Percentiles rank a stretch among this genome's conserved stretches.
Conservation (phyloP, 2,113 vertebrate species). For the Loxodonta africana region DNA sequence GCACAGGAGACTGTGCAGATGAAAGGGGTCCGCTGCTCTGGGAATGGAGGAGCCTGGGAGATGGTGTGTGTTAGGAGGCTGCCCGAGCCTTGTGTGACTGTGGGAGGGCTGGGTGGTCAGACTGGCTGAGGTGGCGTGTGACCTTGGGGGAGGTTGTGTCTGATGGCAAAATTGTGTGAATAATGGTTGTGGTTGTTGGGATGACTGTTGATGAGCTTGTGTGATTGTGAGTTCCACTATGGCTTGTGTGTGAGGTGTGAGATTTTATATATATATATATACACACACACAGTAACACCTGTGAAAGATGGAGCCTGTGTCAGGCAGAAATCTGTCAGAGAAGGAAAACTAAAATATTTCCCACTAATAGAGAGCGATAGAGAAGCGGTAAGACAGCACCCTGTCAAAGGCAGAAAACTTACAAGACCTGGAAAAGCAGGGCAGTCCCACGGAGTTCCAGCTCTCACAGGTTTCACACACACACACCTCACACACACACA, state of each 20-base stretch:
- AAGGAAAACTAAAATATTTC: background rate
- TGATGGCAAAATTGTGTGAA: too few relatives aligned
- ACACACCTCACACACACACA: too few relatives aligned
- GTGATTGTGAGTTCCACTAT: background rate
- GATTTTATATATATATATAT: too few relatives aligned
- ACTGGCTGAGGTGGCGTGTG: background rate
- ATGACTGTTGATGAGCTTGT: background rate
- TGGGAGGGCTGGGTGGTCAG: fast-evolving
- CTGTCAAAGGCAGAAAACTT: background rate
- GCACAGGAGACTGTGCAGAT: background rate
- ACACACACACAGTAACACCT: background rate
- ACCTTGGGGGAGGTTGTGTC: background rate
- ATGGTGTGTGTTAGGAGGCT: background rate
- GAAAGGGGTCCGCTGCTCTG: too few relatives aligned
- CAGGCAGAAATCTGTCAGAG: background rate
- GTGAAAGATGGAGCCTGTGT: too few relatives aligned
- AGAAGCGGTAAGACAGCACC: background rate
- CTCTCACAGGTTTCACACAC: background rate
- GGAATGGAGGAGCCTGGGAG: too few relatives aligned
- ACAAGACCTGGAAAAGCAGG: background rate
- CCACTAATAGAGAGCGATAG: too few relatives aligned
- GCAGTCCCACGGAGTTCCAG: background rate
- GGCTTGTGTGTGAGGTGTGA: background rate
- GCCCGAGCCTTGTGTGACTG: background rate
- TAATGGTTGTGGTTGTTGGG: background rate